Conservation (phyloP, 2,797 vertebrate species). For the Taenioides sp. region DNA sequence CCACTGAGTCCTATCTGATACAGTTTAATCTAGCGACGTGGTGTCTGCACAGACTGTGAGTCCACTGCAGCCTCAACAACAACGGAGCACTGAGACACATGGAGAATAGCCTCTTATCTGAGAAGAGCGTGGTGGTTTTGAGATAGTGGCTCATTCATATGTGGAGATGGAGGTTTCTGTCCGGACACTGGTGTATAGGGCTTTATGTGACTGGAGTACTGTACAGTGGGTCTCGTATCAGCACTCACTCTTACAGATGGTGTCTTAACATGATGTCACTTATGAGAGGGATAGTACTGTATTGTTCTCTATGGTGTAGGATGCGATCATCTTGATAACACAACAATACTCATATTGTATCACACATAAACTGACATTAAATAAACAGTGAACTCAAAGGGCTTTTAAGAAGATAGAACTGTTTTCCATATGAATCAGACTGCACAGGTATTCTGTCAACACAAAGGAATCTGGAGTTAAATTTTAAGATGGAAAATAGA, state of each 20-base stretch:
- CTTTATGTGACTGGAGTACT: slow-evolving; percentile 29
- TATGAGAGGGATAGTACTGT: slow-evolving; percentile 26
- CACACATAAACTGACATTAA: slow-evolving; percentile 12
- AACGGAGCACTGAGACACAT: slow-evolving; percentile 30
- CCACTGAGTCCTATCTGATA: slow-evolving; percentile 44
- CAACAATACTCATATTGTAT: slow-evolving; percentile 19
- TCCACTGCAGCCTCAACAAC: slow-evolving; percentile 43
- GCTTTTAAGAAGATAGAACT: slow-evolving; percentile 5
- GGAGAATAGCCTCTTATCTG: slow-evolving; percentile 60
- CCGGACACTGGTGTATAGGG: slow-evolving; percentile 36
- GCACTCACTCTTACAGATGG: slow-evolving; percentile 42
- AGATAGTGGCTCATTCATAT: slow-evolving; percentile 64
- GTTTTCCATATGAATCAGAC: slow-evolving; percentile 4
- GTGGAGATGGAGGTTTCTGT: slow-evolving; percentile 47
- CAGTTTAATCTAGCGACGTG: slow-evolving; percentile 50
- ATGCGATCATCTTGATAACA: slow-evolving; percentile 26
- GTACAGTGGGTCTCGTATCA: slow-evolving; percentile 33
- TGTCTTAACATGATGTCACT: slow-evolving; percentile 50
- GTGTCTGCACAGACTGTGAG: slow-evolving; percentile 44
- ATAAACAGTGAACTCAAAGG: slow-evolving; percentile 11
- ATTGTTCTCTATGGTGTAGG: slow-evolving; percentile 25
- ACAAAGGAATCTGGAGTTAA: slow-evolving; percentile 9
- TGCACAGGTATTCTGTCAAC: background rate
- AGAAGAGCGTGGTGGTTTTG: slow-evolving; percentile 20
- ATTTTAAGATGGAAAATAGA: background rate